Evolutionary conservation across 2,888 invertebrate genomes (phyloP).

Genomic region (Brachyptera putata): DNA sequence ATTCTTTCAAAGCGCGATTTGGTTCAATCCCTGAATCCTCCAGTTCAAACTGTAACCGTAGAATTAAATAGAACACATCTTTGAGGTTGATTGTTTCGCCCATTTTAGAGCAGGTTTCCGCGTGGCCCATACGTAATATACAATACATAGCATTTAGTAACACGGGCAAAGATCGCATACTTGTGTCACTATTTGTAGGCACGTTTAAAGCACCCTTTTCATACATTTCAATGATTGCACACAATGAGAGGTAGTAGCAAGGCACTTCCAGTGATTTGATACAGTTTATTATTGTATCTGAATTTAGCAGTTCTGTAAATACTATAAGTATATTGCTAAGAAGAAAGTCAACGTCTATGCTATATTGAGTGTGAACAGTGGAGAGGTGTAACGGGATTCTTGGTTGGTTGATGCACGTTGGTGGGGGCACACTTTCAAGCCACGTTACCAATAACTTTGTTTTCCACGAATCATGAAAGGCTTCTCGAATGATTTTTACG

Average conservation of each 20-base stretch:
- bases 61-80: constrained; percentile 31
- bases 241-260: constrained; percentile 38
- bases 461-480: constrained; percentile 34
- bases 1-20: constrained; percentile 44
- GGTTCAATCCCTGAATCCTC: constrained; percentile 44
- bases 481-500: constrained; percentile 33
- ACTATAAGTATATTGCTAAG: constrained; percentile 42
- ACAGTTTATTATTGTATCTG: constrained; percentile 35
- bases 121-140: constrained; percentile 38
- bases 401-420: not conserved
- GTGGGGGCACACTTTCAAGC: constrained; percentile 8
- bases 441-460: constrained; percentile 32
- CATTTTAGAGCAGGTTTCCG: constrained; percentile 37
- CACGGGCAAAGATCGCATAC: constrained; percentile 41
- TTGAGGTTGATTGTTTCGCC: constrained; percentile 28
- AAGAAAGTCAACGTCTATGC: constrained; percentile 38
- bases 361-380: constrained; percentile 33
- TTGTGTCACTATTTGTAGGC: constrained; percentile 35
- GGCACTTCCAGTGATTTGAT: constrained; percentile 34
- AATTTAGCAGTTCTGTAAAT: constrained; percentile 39
- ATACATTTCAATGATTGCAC: constrained; percentile 37
- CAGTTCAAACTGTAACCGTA: constrained; percentile 27
- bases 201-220: constrained; percentile 37
- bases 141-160: constrained; percentile 39
- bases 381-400: constrained; percentile 16